Conservation (phyloP, 2,113 vertebrate species). For the Mungos mungo region DNA sequence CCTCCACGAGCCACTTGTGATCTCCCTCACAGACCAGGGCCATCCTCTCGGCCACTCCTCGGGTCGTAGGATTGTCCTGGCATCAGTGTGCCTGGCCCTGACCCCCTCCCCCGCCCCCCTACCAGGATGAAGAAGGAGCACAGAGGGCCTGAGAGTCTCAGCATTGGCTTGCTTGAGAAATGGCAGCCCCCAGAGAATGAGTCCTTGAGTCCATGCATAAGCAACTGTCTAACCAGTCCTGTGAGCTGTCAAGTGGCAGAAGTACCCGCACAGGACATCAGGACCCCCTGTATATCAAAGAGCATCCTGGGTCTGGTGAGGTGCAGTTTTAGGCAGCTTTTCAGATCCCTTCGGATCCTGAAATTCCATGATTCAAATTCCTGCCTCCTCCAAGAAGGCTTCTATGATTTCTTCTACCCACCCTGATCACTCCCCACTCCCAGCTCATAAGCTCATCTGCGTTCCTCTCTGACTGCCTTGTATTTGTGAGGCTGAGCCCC, state of each 20-base stretch:
- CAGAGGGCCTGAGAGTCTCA: background rate
- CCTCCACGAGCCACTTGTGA: background rate
- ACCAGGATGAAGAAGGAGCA: background rate
- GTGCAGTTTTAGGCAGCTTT: background rate
- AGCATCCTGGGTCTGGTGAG: background rate
- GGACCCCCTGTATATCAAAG: no score
- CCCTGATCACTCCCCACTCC: rapidly evolving
- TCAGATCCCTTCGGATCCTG: background rate
- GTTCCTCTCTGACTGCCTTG: background rate
- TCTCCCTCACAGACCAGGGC: background rate
- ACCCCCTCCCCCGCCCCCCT: background rate
- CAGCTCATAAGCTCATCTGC: background rate
- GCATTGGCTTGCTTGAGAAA: background rate
- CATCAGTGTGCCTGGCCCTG: background rate
- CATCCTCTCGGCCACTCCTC: background rate
- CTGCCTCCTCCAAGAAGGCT: slow-evolving; percentile 6
- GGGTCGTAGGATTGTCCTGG: background rate
- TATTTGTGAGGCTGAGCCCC: background rate
- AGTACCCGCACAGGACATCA: rapidly evolving
- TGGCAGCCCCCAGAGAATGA: no score
- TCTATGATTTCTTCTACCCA: background rate
- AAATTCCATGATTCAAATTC: background rate
- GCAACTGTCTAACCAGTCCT: background rate
- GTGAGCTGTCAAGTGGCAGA: no score
- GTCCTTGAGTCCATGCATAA: background rate